Evolutionary conservation across 2,888 invertebrate genomes (phyloP).

Genomic region (Diarsia rubi): DNA sequence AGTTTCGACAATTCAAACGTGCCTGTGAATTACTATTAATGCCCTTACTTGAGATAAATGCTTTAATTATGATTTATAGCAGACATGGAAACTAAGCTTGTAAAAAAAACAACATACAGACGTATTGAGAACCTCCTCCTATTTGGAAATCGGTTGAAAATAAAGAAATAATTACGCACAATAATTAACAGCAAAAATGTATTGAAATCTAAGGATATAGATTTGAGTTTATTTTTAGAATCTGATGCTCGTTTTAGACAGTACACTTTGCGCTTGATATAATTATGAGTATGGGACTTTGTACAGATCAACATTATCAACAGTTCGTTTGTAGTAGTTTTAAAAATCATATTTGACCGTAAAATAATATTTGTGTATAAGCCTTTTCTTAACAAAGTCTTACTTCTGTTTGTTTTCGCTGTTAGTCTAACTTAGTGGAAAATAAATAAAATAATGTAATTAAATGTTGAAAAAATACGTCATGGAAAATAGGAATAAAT

Average conservation of each 20-base stretch:
- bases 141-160: no score
- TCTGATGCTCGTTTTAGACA: neutral
- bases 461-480: conserved; percentile 12
- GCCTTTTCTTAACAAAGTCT: neutral
- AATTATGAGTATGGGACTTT: neutral
- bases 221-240: neutral
- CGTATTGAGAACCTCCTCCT: no score
- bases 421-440: neutral
- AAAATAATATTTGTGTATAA: conserved; percentile 4
- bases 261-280: neutral
- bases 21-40: no score
- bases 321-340: neutral
- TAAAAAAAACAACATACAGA: no score
- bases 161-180: neutral
- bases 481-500: conserved; percentile 15
- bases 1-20: no score
- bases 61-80: no score
- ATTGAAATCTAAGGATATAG: neutral
- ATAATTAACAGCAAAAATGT: neutral
- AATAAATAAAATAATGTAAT: neutral
- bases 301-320: neutral
- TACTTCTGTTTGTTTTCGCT: neutral
- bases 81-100: no score
- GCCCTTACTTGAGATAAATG: no score
- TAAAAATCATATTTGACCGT: neutral